These are phyloP conservation scores for Phaonia tiefii DNA, from an alignment of 2,888 invertebrate genomes.

Conservation along the genomic window DNA sequence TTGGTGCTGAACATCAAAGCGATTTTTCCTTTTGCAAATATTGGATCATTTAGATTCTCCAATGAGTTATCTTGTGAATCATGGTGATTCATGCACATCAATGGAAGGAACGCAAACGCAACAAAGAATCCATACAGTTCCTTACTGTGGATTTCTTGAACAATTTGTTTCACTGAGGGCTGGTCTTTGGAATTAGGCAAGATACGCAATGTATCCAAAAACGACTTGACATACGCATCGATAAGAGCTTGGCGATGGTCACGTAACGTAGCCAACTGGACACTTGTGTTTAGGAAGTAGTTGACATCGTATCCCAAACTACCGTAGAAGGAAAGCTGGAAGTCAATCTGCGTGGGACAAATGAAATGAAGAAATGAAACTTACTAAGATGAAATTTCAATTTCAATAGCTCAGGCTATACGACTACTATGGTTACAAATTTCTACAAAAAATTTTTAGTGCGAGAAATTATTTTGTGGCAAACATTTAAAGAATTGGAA, in stretches of 20 bases:
- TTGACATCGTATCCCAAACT: conserved; percentile 79
- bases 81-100: conserved; percentile 77
- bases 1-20: conserved; percentile 79
- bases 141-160: conserved; percentile 73
- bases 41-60: conserved; percentile 75
- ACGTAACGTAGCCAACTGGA: conserved; percentile 72
- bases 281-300: conserved; percentile 78
- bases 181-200: conserved; percentile 67
- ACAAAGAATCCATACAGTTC: conserved; percentile 79
- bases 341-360: conserved; percentile 76
- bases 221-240: conserved; percentile 71
- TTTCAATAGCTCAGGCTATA: too few relatives aligned
- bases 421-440: too few relatives aligned
- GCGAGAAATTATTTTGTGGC: too few relatives aligned
- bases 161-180: conserved; percentile 73
- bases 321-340: conserved; percentile 78
- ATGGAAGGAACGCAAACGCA: conserved; percentile 77
- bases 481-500: too few relatives aligned
- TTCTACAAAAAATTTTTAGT: too few relatives aligned
- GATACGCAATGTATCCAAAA: conserved; percentile 71
- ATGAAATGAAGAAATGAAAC: not conserved
- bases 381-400: too few relatives aligned
- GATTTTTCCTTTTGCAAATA: conserved; percentile 76
- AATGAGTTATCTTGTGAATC: conserved; percentile 77
- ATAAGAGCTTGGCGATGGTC: conserved; percentile 73